Evolutionary conservation across 53 echinoderm and acorn worm species (phyloP).

Genomic region (Crossaster papposus): DNA sequence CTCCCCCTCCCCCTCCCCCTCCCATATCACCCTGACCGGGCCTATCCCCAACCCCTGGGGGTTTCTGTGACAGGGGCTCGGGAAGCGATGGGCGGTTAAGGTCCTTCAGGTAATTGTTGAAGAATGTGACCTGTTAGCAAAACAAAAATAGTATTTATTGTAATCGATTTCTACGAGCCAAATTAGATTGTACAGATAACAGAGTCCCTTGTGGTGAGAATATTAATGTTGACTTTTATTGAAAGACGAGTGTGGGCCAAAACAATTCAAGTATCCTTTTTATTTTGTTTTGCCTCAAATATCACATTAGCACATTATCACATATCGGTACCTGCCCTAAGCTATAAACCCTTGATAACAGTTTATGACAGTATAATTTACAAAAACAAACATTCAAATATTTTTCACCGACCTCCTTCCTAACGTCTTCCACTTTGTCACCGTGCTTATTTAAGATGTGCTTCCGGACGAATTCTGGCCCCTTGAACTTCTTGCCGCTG

Average conservation of each 20-base stretch:
- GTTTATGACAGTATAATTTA: too few species aligned
- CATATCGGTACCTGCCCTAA: too few species aligned
- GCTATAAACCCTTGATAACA: too few species aligned
- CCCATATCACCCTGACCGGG: constrained; percentile 62
- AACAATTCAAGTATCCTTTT: neutral
- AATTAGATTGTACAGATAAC: too few species aligned
- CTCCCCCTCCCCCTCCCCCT: constrained; percentile 40
- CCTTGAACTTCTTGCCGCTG: constrained; percentile 98
- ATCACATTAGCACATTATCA: neutral
- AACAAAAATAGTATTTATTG: neutral
- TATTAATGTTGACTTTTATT: too few species aligned
- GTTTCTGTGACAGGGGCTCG: constrained; percentile 71
- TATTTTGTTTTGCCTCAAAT: neutral
- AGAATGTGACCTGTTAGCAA: constrained; percentile 82
- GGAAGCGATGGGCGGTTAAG: constrained; percentile 79
- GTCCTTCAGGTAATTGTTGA: constrained; percentile 95
- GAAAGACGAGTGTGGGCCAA: neutral
- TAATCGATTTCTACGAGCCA: neutral
- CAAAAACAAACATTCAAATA: neutral
- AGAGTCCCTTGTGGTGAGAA: too few species aligned
- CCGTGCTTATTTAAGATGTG: constrained; percentile 97
- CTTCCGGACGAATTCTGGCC: constrained; percentile 97
- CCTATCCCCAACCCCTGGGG: constrained; percentile 42
- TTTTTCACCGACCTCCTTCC: constrained; percentile 77
- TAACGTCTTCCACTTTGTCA: constrained; percentile 91